Evolutionary conservation across 2,888 invertebrate genomes (phyloP).

Genomic region (Acanthosoma haemorrhoidale): DNA sequence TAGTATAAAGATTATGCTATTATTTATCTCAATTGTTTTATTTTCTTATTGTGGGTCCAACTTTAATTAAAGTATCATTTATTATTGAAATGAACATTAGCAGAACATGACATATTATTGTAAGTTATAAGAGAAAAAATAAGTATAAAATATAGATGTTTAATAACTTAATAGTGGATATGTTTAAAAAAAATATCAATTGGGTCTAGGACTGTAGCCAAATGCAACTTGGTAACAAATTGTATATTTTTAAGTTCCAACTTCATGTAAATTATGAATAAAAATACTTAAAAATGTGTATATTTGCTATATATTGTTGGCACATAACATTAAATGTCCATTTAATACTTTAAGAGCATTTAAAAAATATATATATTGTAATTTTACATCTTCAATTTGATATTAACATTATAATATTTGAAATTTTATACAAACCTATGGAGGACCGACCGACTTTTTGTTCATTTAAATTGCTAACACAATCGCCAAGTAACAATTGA

Average conservation of each 20-base stretch:
- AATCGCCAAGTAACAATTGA: not conserved
- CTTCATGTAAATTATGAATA: slow-evolving; percentile 1
- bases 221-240: not conserved
- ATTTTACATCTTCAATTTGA: no score
- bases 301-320: not conserved
- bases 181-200: not conserved
- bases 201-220: not conserved
- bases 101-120: not conserved
- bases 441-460: no score
- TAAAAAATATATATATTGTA: not conserved
- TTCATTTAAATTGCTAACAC: not conserved
- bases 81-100: not conserved
- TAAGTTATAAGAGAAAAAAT: not conserved
- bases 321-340: not conserved
- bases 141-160: not conserved
- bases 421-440: no score
- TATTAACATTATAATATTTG: no score
- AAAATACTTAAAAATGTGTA: not conserved
- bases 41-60: slow-evolving; percentile 23
- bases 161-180: not conserved
- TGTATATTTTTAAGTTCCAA: not conserved
- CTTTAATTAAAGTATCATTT: slow-evolving; percentile 10
- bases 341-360: not conserved
- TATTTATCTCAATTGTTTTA: not conserved
- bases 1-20: not conserved